A percentile compares a stretch with the other conserved stretches of the same genome.
Evolutionary conservation across 1,140 invertebrate species (phyloP).

Genomic region (Drosophila lowei): DNA sequence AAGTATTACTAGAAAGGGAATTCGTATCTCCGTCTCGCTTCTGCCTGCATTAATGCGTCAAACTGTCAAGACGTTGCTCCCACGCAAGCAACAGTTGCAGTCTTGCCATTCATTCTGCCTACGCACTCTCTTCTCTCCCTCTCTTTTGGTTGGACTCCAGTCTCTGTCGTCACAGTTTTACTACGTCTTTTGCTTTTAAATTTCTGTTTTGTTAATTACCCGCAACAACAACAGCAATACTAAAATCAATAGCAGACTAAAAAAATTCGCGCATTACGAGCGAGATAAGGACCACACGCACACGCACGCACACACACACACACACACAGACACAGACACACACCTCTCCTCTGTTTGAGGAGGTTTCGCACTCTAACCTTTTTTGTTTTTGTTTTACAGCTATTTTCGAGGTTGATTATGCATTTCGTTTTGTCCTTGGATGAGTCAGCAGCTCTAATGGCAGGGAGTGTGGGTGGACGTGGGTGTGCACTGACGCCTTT

Average conservation of each 20-base stretch:
- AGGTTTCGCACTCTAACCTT: no score
- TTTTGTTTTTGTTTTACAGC: not conserved
- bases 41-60: slow-evolving; percentile 3
- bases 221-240: slow-evolving; percentile 19
- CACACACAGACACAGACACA: no score
- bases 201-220: slow-evolving; percentile 66
- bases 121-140: not conserved
- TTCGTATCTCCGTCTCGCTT: no score
- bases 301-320: not conserved
- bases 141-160: slow-evolving; percentile 17
- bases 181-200: slow-evolving; percentile 58
- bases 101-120: not conserved
- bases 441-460: slow-evolving; percentile 12
- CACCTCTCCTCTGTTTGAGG: not conserved
- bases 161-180: slow-evolving; percentile 68
- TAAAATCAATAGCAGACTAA: slow-evolving; percentile 65
- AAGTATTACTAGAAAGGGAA: not conserved
- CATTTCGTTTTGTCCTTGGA: slow-evolving; percentile 41
- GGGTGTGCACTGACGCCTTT: slow-evolving; percentile 38
- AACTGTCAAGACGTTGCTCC: slow-evolving; percentile 12
- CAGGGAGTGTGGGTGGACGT: not conserved
- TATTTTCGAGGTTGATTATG: slow-evolving; percentile 13
- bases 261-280: slow-evolving; percentile 31
- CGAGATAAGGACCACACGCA: slow-evolving; percentile 13
- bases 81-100: slow-evolving; percentile 47